Base-by-base conservation (phyloP, 2,888 invertebrate genomes). In the Carabus problematicus region DNA sequence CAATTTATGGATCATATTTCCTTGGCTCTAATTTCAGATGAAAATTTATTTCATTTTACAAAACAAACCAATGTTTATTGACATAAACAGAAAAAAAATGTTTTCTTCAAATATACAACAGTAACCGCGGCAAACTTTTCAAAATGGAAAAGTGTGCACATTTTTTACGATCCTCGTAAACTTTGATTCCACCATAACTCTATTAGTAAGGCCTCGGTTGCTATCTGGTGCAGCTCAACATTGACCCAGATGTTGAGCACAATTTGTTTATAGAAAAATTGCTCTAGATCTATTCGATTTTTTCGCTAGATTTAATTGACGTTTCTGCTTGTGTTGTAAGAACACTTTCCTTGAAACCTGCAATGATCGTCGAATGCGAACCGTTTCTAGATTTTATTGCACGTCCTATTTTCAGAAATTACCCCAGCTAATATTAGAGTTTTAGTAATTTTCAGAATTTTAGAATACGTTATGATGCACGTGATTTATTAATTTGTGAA, bases 121-220 rank as follows among this genome's bases (percentile, higher is more conserved):
- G 12, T 12, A 52, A 16, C 52, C 9, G 9, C 1, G 16, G 52
- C 29, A 29, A 29, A 3, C 16, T 52, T 52, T 52, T 18, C 14
- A 1, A 8, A 16, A 18, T 19, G 18, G 9, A 52, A 52, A 3
- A 52, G 52, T 1, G 41, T 42, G 42, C 41, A 40, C 41, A 42
- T 40, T 18, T 52, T 59, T 59, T 59, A 59, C 59, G 59, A 59
- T 16, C 7, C 12, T 39, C 59, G 41, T 59, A 59, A 59, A 59
- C 41, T 59, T 59, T 40, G 41, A 14, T 59, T 40, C 9, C 9
- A 52, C 52, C 52, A 52, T 52, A 47, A 7, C 6, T 29, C 29
- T 29, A 29, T 29, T 29, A 29, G 6, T 45, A 45, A 45, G 14
- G 45, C 45, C 11, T 3, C 45, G 7, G 45, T 45, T 45, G 45